A percentile compares a stretch with the other conserved stretches of the same genome.
phyloP scores from a whole-genome alignment of 1,140 invertebrate genomes.

The Drosophila watanabei region DNA sequence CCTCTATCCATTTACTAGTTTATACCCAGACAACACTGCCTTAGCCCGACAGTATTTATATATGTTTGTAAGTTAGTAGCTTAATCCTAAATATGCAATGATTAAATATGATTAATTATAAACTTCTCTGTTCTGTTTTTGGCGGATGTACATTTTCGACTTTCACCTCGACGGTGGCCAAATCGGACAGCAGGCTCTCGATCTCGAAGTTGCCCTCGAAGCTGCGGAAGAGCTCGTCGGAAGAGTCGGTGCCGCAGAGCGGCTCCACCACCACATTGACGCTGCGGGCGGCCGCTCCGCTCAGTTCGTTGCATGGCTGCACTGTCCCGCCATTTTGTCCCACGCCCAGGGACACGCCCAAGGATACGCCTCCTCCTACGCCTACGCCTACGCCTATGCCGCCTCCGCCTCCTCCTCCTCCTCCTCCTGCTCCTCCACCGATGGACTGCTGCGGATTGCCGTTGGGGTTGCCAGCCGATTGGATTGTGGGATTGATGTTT shows the following conservation, averaged over 20 bases:
- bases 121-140: constrained; percentile 67
- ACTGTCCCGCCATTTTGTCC: not conserved
- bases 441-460: constrained; percentile 68
- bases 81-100: not conserved
- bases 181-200: constrained; percentile 87
- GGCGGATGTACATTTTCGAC: constrained; percentile 85
- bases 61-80: not conserved
- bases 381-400: not conserved
- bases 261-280: constrained; percentile 83
- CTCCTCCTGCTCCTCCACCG: constrained; percentile 2
- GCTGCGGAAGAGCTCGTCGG: constrained; percentile 85
- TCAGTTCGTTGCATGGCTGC: constrained; percentile 48
- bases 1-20: accelerated
- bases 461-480: constrained; percentile 67
- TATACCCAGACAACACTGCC: not conserved
- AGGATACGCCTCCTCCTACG: constrained; percentile 23
- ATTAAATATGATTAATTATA: constrained; percentile 3
- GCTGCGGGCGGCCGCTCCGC: constrained; percentile 66
- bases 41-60: not conserved
- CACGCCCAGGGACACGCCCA: constrained; percentile 16
- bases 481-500: constrained; percentile 63
- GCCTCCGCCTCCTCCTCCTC: constrained; percentile 1
- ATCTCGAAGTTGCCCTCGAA: constrained; percentile 86
- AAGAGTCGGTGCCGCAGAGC: constrained; percentile 80
- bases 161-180: constrained; percentile 87